phyloP scores from a whole-genome alignment of 2,888 invertebrate genomes.

The Tillus elongatus region DNA sequence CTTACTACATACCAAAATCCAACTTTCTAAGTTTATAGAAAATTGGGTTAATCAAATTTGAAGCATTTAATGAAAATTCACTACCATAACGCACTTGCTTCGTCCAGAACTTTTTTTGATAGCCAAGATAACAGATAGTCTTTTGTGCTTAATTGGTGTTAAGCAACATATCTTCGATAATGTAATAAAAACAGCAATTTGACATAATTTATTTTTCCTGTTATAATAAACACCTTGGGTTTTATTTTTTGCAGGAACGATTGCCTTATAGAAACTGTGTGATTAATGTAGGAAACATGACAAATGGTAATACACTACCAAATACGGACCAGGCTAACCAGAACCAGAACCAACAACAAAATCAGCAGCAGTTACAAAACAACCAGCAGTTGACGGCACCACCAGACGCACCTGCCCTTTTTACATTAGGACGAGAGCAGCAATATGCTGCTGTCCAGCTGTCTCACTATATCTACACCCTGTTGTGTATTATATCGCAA shows the following conservation, averaged over 20 bases:
- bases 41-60: too few relatives aligned
- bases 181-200: too few relatives aligned
- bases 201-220: too few relatives aligned
- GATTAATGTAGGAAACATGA: slow-evolving; percentile 42
- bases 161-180: too few relatives aligned
- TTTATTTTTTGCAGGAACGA: slow-evolving; percentile 42
- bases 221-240: too few relatives aligned
- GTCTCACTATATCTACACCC: slow-evolving; percentile 78
- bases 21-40: too few relatives aligned
- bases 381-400: slow-evolving; percentile 24
- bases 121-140: too few relatives aligned
- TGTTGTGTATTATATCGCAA: slow-evolving; percentile 80
- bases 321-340: slow-evolving; percentile 14
- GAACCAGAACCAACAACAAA: slow-evolving; percentile 14
- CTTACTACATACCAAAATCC: too few relatives aligned
- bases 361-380: slow-evolving; percentile 14
- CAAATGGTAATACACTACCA: slow-evolving; percentile 33
- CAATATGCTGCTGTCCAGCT: slow-evolving; percentile 70
- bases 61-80: too few relatives aligned
- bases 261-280: slow-evolving; percentile 47
- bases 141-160: too few relatives aligned
- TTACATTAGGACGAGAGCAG: slow-evolving; percentile 50
- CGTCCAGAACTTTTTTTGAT: too few relatives aligned
- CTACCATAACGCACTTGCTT: too few relatives aligned
- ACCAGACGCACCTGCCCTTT: slow-evolving; percentile 41